Evolutionary conservation across 2,888 invertebrate genomes (phyloP).

Genomic region (Lumbricus terrestris): DNA sequence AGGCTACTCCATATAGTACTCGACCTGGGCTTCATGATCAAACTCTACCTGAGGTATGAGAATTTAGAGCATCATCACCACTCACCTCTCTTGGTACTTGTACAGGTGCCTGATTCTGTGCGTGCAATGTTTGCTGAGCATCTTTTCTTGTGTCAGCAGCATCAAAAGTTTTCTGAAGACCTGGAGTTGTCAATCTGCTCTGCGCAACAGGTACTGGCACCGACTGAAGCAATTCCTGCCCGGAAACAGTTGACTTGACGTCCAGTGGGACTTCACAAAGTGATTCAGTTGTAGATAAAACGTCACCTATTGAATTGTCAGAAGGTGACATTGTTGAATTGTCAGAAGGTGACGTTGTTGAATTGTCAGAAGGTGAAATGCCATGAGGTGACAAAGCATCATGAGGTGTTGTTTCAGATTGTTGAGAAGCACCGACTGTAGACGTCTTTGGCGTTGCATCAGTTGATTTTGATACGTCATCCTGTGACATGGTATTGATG

Average conservation of each 20-base stretch:
- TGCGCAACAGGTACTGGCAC: background rate
- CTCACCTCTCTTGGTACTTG: background rate
- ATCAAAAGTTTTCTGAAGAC: background rate
- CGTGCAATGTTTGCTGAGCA: background rate
- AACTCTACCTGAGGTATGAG: background rate
- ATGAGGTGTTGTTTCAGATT: background rate
- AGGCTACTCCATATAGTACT: too few relatives aligned
- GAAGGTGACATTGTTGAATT: too few relatives aligned
- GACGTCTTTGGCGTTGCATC: background rate
- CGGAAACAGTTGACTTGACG: background rate
- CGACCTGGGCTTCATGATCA: too few relatives aligned
- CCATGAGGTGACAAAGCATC: background rate
- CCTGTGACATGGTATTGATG: too few relatives aligned
- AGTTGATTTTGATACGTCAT: background rate
- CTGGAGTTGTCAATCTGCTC: background rate
- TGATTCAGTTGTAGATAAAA: background rate
- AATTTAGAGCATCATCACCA: background rate
- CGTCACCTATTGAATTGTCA: too few relatives aligned
- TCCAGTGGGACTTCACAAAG: background rate
- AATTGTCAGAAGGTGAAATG: too few relatives aligned
- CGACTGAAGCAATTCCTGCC: background rate
- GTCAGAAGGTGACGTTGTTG: too few relatives aligned
- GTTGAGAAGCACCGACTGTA: background rate
- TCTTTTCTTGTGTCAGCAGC: background rate
- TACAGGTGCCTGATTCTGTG: background rate